Base-by-base conservation (phyloP, 2,797 vertebrate species). In the Capromys pilorides region DNA sequence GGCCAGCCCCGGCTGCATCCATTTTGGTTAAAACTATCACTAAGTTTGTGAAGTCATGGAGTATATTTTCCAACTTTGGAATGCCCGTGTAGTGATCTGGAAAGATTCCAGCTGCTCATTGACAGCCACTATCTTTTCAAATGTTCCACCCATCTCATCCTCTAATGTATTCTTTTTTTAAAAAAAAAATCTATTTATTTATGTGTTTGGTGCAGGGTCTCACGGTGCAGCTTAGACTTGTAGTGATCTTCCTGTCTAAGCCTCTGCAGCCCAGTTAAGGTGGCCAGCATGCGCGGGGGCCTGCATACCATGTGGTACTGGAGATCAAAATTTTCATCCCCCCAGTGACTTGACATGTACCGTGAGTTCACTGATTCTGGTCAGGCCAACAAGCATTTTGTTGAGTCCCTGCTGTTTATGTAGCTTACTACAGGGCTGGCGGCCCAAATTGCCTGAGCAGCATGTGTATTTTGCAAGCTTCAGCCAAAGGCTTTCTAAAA, bases 401-500 rank as follows among this genome's bases (percentile, higher is more conserved):
- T 12, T 81, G 89, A 80, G 41, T 13, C 67, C 78, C 33, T 79
- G 36, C 49, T 83, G 21, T 75, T 41, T 49, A 77, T 21, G 62
- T 36, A 49, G 49, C 22, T 51, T n/a, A 49, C 16, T 75, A 16
- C 8, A 18, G 31, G 64, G 71, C 51, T 69, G 78, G 69, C 4
- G 41, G 51, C 54, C 45, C 19, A 86, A 94, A 90, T 3, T 28
- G 41, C 62, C 39, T 3, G 64, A n/a, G 7, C n/a, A 75, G 64
- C 62, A 33, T 16, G 33, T 69, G 22, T 64, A 90, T 77, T 92
- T 64, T 64, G 9, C 36, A 69, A 80, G 59, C 64, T 69, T 80
- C 13, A 51, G 51, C 36, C 66, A 90, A 69, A 90, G n/a, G 66
- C 45, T 84, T 92, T 94, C 79, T 91, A 88, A 95, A 93, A 85